Conservation (phyloP, 2,797 vertebrate species). For the Pitangus sulphuratus region DNA sequence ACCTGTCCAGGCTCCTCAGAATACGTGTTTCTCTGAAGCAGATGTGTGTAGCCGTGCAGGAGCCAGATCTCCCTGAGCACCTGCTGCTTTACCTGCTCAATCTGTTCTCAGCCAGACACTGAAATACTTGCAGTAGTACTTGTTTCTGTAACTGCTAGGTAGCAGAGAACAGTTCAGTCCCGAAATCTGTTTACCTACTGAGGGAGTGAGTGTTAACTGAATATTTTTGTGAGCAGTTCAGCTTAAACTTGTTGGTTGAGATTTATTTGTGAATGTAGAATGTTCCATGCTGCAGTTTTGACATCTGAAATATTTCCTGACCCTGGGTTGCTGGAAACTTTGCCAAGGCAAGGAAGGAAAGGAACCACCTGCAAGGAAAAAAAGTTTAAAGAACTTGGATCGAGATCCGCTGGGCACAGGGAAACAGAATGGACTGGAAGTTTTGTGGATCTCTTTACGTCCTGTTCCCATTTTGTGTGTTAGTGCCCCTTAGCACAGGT, state of each 20-base stretch:
- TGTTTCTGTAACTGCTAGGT: neutral
- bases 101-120: neutral
- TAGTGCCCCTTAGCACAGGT: neutral
- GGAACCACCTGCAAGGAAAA: neutral
- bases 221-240: neutral
- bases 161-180: neutral
- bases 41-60: neutral
- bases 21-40: neutral
- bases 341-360: neutral
- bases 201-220: neutral
- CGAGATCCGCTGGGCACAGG: neutral
- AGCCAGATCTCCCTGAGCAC: rapidly evolving
- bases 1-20: neutral
- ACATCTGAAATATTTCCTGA: neutral
- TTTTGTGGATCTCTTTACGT: neutral
- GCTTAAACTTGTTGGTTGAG: neutral
- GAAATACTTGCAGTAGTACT: neutral
- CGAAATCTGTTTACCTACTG: neutral
- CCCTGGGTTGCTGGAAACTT: neutral
- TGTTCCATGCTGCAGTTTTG: rapidly evolving
- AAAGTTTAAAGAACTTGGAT: neutral
- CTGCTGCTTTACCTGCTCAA: neutral
- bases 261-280: neutral
- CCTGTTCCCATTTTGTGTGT: neutral
- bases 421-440: neutral